These are phyloP conservation scores for Dicyrtomina minuta DNA, from an alignment of 2,888 invertebrate genomes.

Conservation along the genomic window DNA sequence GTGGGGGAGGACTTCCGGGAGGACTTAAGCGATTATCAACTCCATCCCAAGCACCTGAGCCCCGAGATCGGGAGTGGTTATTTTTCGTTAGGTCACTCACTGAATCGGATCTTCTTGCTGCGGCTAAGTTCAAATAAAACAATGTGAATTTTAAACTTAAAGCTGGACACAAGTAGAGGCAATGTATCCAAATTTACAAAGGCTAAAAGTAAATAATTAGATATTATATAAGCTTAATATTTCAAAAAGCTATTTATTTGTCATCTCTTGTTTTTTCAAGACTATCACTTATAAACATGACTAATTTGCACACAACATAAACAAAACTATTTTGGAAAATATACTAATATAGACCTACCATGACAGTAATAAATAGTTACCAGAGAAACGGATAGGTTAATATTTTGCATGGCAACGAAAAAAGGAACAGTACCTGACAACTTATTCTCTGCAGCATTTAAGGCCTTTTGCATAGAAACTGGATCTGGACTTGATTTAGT, in stretches of 20 bases:
- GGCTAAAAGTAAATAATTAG: background rate
- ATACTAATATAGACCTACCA: too few species aligned
- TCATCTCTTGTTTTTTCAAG: too few species aligned
- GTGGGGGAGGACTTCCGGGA: slow-evolving; percentile 86
- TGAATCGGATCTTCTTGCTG: slow-evolving; percentile 62
- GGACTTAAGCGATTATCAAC: slow-evolving; percentile 64
- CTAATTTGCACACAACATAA: too few species aligned
- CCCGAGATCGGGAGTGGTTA: slow-evolving; percentile 44
- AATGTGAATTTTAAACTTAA: background rate
- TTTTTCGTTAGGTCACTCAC: slow-evolving; percentile 62
- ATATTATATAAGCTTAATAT: too few species aligned
- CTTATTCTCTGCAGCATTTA: slow-evolving; percentile 43
- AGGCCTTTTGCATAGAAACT: slow-evolving; percentile 52
- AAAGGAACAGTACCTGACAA: too few species aligned
- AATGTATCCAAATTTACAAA: background rate
- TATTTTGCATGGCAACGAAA: too few species aligned
- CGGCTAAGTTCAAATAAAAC: slow-evolving; percentile 49
- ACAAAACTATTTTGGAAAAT: too few species aligned
- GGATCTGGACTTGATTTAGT: slow-evolving; percentile 69
- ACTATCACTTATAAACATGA: too few species aligned
- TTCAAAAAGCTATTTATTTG: too few species aligned
- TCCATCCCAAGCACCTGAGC: slow-evolving; percentile 57
- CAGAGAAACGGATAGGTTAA: too few species aligned
- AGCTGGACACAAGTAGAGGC: background rate
- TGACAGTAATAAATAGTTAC: too few species aligned